Conservation (phyloP, 1,140 invertebrate species). For the Drepana arcuata region DNA sequence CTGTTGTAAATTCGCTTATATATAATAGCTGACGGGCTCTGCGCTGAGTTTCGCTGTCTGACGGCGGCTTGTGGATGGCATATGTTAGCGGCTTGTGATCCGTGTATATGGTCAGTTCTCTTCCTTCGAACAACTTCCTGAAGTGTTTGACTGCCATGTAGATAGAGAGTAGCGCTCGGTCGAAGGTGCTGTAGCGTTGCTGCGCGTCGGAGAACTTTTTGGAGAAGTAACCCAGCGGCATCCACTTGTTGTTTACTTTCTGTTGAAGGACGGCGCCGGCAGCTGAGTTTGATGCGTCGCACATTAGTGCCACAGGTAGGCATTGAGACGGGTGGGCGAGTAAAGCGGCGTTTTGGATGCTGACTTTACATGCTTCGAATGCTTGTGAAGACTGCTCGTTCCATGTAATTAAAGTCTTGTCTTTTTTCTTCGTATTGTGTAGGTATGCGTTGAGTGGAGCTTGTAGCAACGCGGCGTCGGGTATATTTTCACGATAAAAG, state of each 20-base stretch:
- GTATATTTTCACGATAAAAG: conserved; percentile 5
- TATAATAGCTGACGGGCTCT: not conserved
- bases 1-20: not conserved
- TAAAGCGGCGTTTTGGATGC: not conserved
- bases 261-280: conserved; percentile 2
- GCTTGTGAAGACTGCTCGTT: not conserved
- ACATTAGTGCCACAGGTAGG: not conserved
- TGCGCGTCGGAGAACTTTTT: conserved; percentile 1
- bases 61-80: not conserved
- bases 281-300: conserved; percentile 3
- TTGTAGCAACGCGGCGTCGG: conserved; percentile 1
- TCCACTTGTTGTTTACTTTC: not conserved
- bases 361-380: conserved; percentile 2
- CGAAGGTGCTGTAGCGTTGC: conserved; percentile 1
- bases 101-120: not conserved
- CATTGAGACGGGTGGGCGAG: not conserved
- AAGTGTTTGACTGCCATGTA: not conserved
- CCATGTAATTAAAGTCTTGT: not conserved
- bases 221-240: conserved; percentile 4
- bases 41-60: not conserved
- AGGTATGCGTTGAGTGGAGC: conserved; percentile 4
- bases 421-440: conserved; percentile 1
- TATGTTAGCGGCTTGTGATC: not conserved
- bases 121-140: not conserved
- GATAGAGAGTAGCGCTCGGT: not conserved